Base-by-base conservation (phyloP, 2,113 vertebrate species). In the Amazona guildingii region DNA sequence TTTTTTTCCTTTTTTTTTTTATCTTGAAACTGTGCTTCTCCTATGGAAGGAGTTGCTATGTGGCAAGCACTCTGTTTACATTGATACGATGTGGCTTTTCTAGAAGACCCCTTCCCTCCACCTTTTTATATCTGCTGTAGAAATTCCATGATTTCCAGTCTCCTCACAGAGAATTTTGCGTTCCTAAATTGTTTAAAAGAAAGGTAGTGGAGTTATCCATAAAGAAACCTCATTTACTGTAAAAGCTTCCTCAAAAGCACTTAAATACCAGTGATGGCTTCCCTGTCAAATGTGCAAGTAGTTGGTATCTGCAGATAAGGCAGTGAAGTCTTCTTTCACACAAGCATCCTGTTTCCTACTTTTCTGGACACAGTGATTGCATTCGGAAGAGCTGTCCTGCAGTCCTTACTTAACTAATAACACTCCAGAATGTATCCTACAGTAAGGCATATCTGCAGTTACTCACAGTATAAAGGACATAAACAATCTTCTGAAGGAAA, bases 1-100 rank as follows among this genome's bases (percentile, higher is more conserved):
- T 4, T 19, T 12, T 0, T 4, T 12, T 1, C 14, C 52, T 41
- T 59, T 52, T 7, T 39, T 51, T 16, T 3, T 3, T 2, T 23
- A 44, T 8, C 15, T 61, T 55, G 55, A 74, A 75, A 4, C 4
- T 49, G 5, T 62, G 9, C 10, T 62, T 86, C 39, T 72, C 7
- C 9, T 61, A 1, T 31, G 33, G 21, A 84, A 87, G 23, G 15
- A 62, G 37, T 27, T 69, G 9, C 18, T 69, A 5, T 31, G 17
- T 63, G 62, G 9, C 43, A 74, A 81, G 43, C 68, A 59, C 43
- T 83, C 5, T 61, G 24, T 88, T 76, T 68, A 11, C 28, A 27
- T 11, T 72, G 41, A 20, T 19, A 33, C 48, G 13, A 57, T 46
- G 7, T 43, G 29, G 6, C 7, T 74, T 87, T 81, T 82, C 61